Conservation (phyloP, 2,888 invertebrate genomes). For the Phortica magna region DNA sequence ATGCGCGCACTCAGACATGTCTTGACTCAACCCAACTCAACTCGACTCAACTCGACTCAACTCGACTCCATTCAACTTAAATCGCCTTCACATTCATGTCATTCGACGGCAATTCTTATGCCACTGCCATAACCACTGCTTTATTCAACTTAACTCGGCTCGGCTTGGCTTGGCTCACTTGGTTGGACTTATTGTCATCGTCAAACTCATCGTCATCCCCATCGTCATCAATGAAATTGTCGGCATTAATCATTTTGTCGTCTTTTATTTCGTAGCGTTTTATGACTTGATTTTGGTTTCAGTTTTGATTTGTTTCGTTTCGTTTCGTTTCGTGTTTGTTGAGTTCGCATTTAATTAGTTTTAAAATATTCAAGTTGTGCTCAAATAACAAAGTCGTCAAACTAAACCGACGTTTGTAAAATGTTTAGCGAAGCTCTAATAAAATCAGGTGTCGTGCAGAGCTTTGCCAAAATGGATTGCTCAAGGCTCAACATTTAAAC, state of each 20-base stretch:
- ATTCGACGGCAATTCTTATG: too few relatives aligned
- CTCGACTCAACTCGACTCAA: neutral
- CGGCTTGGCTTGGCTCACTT: neutral
- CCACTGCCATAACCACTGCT: too few relatives aligned
- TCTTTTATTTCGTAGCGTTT: constrained; percentile 6
- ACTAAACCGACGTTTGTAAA: too few relatives aligned
- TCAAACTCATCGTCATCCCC: too few relatives aligned
- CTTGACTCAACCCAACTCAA: neutral
- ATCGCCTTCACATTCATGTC: neutral
- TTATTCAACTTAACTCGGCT: neutral
- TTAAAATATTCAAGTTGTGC: too few relatives aligned
- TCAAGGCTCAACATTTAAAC: too few relatives aligned
- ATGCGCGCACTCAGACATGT: neutral
- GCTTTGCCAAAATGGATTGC: too few relatives aligned
- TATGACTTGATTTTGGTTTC: constrained; percentile 10
- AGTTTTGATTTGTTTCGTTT: neutral
- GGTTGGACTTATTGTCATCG: neutral
- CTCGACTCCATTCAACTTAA: neutral
- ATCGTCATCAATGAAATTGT: neutral
- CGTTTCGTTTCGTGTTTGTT: neutral
- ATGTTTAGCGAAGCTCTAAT: too few relatives aligned
- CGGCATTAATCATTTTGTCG: constrained; percentile 4
- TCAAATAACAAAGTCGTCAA: too few relatives aligned
- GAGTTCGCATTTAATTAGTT: neutral
- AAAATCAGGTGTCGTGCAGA: too few relatives aligned